Evolutionary conservation across 2,888 invertebrate genomes (phyloP).

Genomic region (Amphipyra berbera): DNA sequence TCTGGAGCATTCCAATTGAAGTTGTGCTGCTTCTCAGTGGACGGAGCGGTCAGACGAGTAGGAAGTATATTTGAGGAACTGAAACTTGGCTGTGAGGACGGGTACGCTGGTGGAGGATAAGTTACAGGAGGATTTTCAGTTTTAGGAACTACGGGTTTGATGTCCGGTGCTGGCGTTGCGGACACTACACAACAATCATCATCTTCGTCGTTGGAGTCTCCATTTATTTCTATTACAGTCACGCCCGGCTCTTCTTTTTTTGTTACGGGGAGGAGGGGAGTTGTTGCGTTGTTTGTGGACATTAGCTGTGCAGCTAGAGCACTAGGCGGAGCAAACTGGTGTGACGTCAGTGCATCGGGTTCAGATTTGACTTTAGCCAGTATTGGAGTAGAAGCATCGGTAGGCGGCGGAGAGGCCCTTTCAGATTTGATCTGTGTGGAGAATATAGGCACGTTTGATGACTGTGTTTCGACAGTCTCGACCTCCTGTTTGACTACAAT

Average conservation of each 20-base stretch:
- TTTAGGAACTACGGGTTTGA: conserved; percentile 83
- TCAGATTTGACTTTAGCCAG: conserved; percentile 80
- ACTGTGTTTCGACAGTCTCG: conserved; percentile 64
- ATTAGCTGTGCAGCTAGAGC: conserved; percentile 17
- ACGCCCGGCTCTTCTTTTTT: conserved; percentile 77
- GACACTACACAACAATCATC: conserved; percentile 87
- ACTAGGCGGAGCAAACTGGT: conserved; percentile 34
- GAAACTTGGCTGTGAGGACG: conserved; percentile 63
- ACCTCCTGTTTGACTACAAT: conserved; percentile 81
- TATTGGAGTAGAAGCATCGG: conserved; percentile 69
- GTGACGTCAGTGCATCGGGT: conserved; percentile 63
- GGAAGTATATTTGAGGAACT: conserved; percentile 61
- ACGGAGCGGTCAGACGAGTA: conserved; percentile 66
- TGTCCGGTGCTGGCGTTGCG: conserved; percentile 82
- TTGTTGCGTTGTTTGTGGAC: conserved; percentile 45
- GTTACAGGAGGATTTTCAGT: conserved; percentile 69
- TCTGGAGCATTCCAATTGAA: conserved; percentile 88
- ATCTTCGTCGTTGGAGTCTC: conserved; percentile 86
- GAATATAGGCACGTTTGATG: conserved; percentile 73
- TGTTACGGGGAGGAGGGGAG: conserved; percentile 75
- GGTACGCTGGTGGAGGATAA: conserved; percentile 70
- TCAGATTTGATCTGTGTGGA: conserved; percentile 81
- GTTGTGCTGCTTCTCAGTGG: conserved; percentile 84
- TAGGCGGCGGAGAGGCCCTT: conserved; percentile 74
- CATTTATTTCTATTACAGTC: conserved; percentile 85